Evolutionary conservation across 2,113 vertebrate species (phyloP).

Genomic region (Chaetura pelagica): DNA sequence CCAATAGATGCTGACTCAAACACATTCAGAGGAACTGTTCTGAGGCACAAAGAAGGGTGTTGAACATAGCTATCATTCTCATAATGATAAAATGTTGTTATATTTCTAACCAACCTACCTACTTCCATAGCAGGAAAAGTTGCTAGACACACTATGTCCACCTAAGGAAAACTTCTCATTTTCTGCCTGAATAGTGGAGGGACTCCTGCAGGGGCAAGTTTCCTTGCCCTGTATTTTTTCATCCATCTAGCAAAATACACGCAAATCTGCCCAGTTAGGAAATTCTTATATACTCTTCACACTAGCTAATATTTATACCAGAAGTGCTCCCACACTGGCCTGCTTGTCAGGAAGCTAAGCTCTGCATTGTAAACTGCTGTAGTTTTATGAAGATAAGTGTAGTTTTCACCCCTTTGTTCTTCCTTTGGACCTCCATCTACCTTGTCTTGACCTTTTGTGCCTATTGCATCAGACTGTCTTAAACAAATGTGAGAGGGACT

Average conservation of each 20-base stretch:
- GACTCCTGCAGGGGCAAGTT: neutral
- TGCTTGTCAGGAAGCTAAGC: neutral
- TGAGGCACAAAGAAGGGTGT: neutral
- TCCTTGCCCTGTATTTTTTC: neutral
- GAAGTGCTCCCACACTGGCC: neutral
- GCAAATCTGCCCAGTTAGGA: neutral
- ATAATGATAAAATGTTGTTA: fast-evolving
- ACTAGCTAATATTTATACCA: neutral
- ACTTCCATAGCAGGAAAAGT: neutral
- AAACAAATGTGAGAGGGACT: neutral
- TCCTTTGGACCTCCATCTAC: neutral
- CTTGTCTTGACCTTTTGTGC: neutral
- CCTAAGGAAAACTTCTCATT: neutral
- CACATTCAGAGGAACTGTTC: neutral
- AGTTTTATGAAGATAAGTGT: neutral
- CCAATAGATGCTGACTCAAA: neutral
- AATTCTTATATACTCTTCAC: fast-evolving
- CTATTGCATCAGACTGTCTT: neutral
- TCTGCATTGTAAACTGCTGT: neutral
- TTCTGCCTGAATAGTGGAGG: neutral
- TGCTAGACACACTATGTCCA: neutral
- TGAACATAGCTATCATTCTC: neutral
- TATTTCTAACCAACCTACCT: neutral
- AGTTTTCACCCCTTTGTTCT: neutral
- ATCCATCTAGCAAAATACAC: neutral